These are phyloP conservation scores for Lysandra coridon DNA, from an alignment of 2,888 invertebrate species.

Conservation along the genomic window DNA sequence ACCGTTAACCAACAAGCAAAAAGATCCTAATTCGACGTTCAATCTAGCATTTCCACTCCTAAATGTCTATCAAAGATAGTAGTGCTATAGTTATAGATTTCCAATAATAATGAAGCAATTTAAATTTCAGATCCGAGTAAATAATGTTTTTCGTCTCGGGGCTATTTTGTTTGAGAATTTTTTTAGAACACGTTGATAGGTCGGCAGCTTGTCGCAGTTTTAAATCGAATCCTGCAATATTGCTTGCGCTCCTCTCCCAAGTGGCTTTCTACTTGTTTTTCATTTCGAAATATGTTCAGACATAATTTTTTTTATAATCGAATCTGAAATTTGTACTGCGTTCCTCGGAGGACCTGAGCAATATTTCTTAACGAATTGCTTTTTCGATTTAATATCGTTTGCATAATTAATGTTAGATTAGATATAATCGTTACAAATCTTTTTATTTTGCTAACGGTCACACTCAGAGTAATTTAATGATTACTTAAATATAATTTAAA, in stretches of 20 bases:
- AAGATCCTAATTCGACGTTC: neutral
- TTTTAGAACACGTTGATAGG: conserved; percentile 46
- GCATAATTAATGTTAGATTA: neutral
- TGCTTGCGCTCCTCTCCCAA: conserved; percentile 57
- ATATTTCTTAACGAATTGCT: conserved; percentile 24
- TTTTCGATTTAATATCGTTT: conserved; percentile 9
- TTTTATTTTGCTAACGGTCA: neutral
- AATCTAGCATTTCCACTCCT: neutral
- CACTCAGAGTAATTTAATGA: too few relatives aligned
- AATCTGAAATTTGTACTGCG: conserved; percentile 54
- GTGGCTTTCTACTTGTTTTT: conserved; percentile 60
- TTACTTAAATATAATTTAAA: too few relatives aligned
- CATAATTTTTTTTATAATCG: conserved; percentile 53
- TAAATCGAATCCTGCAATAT: conserved; percentile 71
- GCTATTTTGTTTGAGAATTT: conserved; percentile 35
- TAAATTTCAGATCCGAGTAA: neutral
- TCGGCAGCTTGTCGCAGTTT: conserved; percentile 56
- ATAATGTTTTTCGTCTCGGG: conserved; percentile 31
- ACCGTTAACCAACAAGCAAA: neutral
- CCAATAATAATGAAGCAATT: conserved; percentile 36
- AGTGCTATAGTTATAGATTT: neutral
- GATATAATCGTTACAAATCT: neutral
- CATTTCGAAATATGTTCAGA: conserved; percentile 53
- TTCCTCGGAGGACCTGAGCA: conserved; percentile 37
- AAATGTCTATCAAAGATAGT: neutral